phyloP scores from a whole-genome alignment of 2,113 vertebrate genomes.

The Naja naja region DNA sequence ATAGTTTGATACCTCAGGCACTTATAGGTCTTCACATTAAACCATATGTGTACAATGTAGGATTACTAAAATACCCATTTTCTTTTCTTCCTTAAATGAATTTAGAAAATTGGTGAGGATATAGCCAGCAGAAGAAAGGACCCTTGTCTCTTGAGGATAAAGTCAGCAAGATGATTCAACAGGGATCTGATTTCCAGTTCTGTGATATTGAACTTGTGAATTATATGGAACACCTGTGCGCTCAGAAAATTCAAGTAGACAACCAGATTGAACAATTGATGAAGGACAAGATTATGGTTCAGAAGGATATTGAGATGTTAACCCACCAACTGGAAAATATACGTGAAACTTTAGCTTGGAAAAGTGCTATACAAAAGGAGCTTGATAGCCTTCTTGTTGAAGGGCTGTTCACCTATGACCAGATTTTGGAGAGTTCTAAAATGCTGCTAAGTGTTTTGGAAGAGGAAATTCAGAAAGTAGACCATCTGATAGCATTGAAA shows the following conservation, averaged over 20 bases:
- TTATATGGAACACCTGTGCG: conserved; percentile 54
- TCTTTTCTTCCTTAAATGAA: background rate
- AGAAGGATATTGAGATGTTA: conserved; percentile 53
- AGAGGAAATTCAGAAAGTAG: conserved; percentile 60
- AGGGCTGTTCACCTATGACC: conserved; percentile 61
- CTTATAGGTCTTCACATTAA: background rate
- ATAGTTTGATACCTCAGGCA: background rate
- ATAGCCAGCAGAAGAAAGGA: background rate
- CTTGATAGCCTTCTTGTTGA: conserved; percentile 64
- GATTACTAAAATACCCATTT: background rate
- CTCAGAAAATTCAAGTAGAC: conserved; percentile 56
- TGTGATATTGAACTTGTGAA: conserved; percentile 64
- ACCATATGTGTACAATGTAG: background rate
- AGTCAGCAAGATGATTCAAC: conserved; percentile 56
- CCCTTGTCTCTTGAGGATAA: background rate
- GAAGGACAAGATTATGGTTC: conserved; percentile 52
- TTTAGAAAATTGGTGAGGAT: background rate
- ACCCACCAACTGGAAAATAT: conserved; percentile 46
- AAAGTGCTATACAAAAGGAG: conserved; percentile 50
- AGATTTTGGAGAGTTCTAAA: conserved; percentile 66
- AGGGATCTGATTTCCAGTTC: conserved; percentile 59
- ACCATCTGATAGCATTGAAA: conserved; percentile 45
- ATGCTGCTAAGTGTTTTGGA: conserved; percentile 61
- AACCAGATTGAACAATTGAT: conserved; percentile 56
- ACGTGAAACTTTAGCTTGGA: conserved; percentile 53